These are phyloP conservation scores for Epsilonema sp. DNA, from an alignment of 2,888 invertebrate genomes.

Conservation along the genomic window DNA sequence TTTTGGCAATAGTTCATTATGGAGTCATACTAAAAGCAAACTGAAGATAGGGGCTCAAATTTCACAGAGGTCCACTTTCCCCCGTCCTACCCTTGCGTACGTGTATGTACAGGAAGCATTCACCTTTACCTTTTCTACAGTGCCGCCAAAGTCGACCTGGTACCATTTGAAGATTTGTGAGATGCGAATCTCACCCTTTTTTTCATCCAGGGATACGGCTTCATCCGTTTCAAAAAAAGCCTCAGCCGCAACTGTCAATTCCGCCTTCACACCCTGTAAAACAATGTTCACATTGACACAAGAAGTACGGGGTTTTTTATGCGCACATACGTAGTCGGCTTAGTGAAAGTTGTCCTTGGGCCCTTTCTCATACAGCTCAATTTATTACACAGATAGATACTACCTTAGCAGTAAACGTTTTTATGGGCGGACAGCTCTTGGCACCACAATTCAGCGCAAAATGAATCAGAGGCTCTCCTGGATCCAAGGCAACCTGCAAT, in stretches of 20 bases:
- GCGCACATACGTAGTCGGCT: neutral
- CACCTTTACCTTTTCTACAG: constrained; percentile 17
- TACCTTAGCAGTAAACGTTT: constrained; percentile 32
- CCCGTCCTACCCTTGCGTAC: no score
- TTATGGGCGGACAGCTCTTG: constrained; percentile 35
- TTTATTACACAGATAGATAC: constrained; percentile 10
- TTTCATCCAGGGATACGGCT: constrained; percentile 27
- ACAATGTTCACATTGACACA: neutral
- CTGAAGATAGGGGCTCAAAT: no score
- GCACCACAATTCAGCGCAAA: constrained; percentile 37
- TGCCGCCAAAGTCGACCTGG: constrained; percentile 32
- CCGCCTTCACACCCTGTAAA: constrained; percentile 21
- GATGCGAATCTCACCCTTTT: constrained; percentile 27
- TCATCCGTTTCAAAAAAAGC: constrained; percentile 31
- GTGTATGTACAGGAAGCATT: no score
- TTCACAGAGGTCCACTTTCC: no score
- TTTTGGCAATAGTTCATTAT: no score
- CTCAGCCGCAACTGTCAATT: constrained; percentile 25
- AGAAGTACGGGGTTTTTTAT: neutral
- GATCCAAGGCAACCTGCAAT: constrained; percentile 23
- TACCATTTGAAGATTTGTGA: constrained; percentile 36
- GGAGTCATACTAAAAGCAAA: no score
- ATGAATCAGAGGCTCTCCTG: constrained; percentile 34
- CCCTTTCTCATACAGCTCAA: constrained; percentile 9
- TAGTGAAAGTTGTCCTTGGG: constrained; percentile 8